Evolutionary conservation across 2,888 invertebrate species (phyloP).

Genomic region (Thymelicus acteon): DNA sequence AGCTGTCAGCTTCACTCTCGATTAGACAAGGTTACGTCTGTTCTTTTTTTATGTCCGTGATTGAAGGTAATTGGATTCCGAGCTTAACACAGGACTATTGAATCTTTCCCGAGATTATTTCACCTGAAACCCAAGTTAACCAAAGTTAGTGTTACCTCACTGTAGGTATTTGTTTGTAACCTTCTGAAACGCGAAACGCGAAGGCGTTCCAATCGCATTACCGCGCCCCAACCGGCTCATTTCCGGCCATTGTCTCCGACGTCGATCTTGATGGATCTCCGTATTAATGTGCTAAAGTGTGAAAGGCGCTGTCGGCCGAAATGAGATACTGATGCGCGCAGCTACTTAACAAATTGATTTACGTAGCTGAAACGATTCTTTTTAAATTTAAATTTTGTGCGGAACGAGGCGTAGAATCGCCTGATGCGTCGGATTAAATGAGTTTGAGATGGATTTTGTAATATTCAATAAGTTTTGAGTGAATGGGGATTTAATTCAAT

Average conservation of each 20-base stretch:
- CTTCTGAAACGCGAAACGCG: conserved; percentile 16
- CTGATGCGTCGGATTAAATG: background rate
- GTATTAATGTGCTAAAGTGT: conserved; percentile 33
- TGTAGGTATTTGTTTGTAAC: conserved; percentile 3
- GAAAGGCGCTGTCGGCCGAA: conserved; percentile 28
- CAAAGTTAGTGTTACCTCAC: background rate
- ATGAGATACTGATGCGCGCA: conserved; percentile 34
- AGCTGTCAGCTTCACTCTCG: too few relatives aligned
- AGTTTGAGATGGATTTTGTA: background rate
- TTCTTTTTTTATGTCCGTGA: too few relatives aligned
- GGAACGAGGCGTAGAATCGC: background rate
- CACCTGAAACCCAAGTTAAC: too few relatives aligned
- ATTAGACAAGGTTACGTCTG: too few relatives aligned
- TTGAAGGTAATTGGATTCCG: too few relatives aligned
- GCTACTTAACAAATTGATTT: conserved; percentile 32
- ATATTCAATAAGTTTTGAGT: background rate
- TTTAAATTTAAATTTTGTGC: background rate
- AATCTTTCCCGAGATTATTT: too few relatives aligned
- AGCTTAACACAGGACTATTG: too few relatives aligned
- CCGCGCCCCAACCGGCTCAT: conserved; percentile 26
- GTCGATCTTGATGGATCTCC: conserved; percentile 37
- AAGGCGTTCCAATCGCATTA: conserved; percentile 35
- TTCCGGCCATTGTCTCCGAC: conserved; percentile 35
- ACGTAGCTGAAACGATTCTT: conserved; percentile 15
- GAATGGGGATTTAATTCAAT: too few relatives aligned